Percentiles rank a stretch among this genome's conserved stretches.
Evolutionary conservation across 2,888 invertebrate species (phyloP).

Genomic region (Drosophila flavopinicola): DNA sequence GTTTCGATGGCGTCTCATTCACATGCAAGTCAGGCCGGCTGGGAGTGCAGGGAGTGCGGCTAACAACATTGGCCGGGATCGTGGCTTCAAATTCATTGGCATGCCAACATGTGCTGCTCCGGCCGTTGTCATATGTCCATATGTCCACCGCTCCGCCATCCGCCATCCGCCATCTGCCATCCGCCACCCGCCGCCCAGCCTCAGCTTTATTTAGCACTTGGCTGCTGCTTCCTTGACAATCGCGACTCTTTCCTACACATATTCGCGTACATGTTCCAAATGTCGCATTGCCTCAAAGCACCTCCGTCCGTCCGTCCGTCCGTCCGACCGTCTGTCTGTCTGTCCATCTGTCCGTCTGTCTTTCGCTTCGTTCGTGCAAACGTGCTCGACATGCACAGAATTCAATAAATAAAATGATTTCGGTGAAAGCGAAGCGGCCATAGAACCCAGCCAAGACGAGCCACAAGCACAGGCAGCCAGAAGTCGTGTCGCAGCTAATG

Average conservation of each 20-base stretch:
- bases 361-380: constrained; percentile 65
- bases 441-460: constrained; percentile 41
- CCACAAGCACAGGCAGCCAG: constrained; percentile 14
- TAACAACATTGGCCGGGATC: constrained; percentile 38
- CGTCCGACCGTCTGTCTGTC: constrained; percentile 14
- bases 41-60: background rate
- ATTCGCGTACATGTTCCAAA: constrained; percentile 61
- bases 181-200: background rate
- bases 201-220: constrained; percentile 66
- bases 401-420: constrained; percentile 77
- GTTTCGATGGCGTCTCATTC: constrained; percentile 63
- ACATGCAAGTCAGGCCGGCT: constrained; percentile 72
- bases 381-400: constrained; percentile 77
- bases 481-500: constrained; percentile 70
- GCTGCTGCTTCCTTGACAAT: constrained; percentile 41
- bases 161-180: background rate
- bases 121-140: constrained; percentile 53
- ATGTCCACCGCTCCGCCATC: background rate
- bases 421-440: constrained; percentile 70
- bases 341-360: constrained; percentile 6
- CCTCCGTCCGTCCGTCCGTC: constrained; percentile 13
- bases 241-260: constrained; percentile 51
- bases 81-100: constrained; percentile 65
- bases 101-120: constrained; percentile 64
- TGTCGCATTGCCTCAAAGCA: constrained; percentile 49